Evolutionary conservation across 2,113 vertebrate species (phyloP).

Genomic region (Calcarius ornatus): DNA sequence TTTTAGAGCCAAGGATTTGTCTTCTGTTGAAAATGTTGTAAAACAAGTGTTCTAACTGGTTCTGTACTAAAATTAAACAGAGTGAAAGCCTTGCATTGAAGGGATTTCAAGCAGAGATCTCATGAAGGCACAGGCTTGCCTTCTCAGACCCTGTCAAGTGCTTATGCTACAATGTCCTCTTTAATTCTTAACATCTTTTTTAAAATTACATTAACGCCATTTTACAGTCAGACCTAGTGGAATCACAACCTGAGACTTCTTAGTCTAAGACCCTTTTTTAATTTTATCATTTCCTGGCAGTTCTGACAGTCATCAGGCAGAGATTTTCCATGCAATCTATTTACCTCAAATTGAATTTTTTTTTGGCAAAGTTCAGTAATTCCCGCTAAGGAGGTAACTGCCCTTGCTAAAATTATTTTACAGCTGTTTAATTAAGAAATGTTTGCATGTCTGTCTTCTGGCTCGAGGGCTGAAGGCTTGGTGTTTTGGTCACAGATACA

Average conservation of each 20-base stretch:
- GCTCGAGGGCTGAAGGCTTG: not conserved
- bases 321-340: not conserved
- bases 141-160: not conserved
- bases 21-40: not conserved
- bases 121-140: not conserved
- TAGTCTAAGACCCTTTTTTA: not conserved
- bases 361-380: not conserved
- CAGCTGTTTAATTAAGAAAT: not conserved
- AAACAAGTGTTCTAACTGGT: conserved; percentile 4
- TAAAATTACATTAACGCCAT: not conserved
- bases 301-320: not conserved
- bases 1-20: conserved; percentile 5
- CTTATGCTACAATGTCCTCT: not conserved
- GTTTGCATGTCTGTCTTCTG: not conserved
- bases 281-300: not conserved
- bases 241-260: not conserved
- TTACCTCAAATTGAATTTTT: not conserved
- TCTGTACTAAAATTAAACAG: not conserved
- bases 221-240: not conserved
- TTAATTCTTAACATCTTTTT: not conserved
- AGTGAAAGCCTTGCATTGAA: not conserved
- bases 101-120: not conserved
- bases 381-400: not conserved
- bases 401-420: conserved; percentile 4
- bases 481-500: conserved; percentile 26